A percentile compares a stretch with the other conserved stretches of the same genome.
phyloP scores from a whole-genome alignment of 2,888 invertebrate species.

The Meteorus cinctellus region DNA sequence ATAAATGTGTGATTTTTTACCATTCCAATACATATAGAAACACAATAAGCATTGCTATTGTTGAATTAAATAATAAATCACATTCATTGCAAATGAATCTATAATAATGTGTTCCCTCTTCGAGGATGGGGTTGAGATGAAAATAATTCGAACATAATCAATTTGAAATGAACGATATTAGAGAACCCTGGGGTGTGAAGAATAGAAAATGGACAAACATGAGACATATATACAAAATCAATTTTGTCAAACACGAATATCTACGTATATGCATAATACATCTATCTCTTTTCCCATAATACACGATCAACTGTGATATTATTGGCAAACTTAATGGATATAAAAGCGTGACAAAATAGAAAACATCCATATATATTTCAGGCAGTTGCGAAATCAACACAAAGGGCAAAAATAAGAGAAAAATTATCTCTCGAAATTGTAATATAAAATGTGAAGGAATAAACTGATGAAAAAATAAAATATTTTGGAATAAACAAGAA shows the following conservation, averaged over 20 bases:
- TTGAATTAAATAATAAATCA: constrained; percentile 15
- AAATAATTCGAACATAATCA: not conserved
- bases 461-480: constrained; percentile 1
- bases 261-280: constrained; percentile 27
- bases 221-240: constrained; percentile 26
- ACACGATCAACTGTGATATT: not conserved
- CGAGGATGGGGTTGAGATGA: constrained; percentile 33
- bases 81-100: not conserved
- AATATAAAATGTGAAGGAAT: not conserved
- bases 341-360: constrained; percentile 24
- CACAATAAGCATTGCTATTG: not conserved
- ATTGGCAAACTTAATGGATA: constrained; percentile 16
- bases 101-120: constrained; percentile 6
- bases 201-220: constrained; percentile 30
- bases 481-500: constrained; percentile 12
- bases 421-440: not conserved
- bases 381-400: not conserved
- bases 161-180: not conserved
- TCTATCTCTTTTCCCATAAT: not conserved
- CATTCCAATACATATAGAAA: not conserved
- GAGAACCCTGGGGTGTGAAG: constrained; percentile 39
- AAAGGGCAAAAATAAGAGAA: constrained; percentile 26
- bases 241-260: constrained; percentile 32
- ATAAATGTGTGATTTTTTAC: no score
- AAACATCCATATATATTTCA: constrained; percentile 21